These are phyloP conservation scores for Nysson spinosus DNA, from an alignment of 2,888 invertebrate species.

Conservation along the genomic window DNA sequence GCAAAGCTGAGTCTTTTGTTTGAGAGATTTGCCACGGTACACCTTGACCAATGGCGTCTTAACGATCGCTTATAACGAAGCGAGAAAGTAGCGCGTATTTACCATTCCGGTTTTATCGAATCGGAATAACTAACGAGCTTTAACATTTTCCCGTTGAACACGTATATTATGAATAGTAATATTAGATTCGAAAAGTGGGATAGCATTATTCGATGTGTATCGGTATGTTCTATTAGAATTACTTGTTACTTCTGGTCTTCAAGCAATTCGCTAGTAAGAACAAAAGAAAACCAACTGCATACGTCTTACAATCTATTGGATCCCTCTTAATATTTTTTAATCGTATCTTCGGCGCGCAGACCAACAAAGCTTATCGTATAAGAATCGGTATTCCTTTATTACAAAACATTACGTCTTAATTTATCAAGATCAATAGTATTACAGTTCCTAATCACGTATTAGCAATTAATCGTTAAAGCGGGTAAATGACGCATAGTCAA, in stretches of 20 bases:
- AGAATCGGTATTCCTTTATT: no score
- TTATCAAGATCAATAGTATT: background rate
- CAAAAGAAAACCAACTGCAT: no score
- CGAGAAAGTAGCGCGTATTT: constrained; percentile 29
- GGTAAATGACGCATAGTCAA: background rate
- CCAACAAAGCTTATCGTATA: no score
- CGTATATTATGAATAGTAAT: constrained; percentile 1
- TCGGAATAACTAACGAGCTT: background rate
- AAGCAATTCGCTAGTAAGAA: no score
- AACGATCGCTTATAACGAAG: constrained; percentile 6
- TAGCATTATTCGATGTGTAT: background rate
- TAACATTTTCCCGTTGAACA: constrained; percentile 10
- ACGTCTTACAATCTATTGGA: no score
- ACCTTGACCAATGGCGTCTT: constrained; percentile 7
- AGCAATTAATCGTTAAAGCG: background rate
- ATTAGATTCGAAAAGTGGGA: constrained; percentile 7
- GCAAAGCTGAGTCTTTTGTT: constrained; percentile 27
- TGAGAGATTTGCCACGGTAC: constrained; percentile 1
- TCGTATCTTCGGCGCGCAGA: no score
- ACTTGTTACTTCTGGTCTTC: no score
- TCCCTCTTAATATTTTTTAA: no score
- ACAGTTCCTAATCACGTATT: no score
- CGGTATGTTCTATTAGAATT: no score
- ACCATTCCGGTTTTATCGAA: constrained; percentile 23
- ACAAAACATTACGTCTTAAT: no score